Percentiles rank a stretch among this genome's conserved stretches.
These are phyloP conservation scores for Entomobrya multifasciata DNA, from an alignment of 2,888 invertebrate species.

Conservation along the genomic window DNA sequence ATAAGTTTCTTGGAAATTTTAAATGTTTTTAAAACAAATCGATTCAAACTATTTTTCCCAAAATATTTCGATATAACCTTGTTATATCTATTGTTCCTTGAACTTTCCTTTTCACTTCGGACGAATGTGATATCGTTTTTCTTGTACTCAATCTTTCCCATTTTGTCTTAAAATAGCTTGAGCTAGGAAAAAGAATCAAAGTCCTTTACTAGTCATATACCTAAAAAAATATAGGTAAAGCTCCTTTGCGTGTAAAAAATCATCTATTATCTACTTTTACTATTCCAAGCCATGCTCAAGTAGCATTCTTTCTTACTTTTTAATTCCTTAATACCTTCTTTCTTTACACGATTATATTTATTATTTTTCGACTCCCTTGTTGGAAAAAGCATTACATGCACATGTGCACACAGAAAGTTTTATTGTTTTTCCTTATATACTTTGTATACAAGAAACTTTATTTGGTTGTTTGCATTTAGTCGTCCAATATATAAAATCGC, in stretches of 20 bases:
- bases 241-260: background rate
- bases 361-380: constrained; percentile 35
- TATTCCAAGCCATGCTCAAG: background rate
- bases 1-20: background rate
- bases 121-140: background rate
- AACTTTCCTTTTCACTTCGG: constrained; percentile 8
- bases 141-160: constrained; percentile 36
- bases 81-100: too few species aligned
- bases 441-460: too few species aligned
- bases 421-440: constrained; percentile 45
- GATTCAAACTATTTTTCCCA: background rate
- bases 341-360: constrained; percentile 62
- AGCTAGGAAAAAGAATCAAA: constrained; percentile 55
- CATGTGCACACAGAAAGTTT: constrained; percentile 57
- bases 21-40: background rate
- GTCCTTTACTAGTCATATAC: constrained; percentile 1
- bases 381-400: constrained; percentile 44
- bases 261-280: constrained; percentile 23
- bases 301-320: constrained; percentile 24
- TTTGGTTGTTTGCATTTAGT: too few species aligned
- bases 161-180: constrained; percentile 72
- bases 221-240: background rate
- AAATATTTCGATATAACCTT: too few species aligned
- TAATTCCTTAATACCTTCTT: constrained; percentile 66
- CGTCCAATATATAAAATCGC: too few species aligned